Conservation (phyloP, 2,113 vertebrate species). For the Hippocampus abdominalis region DNA sequence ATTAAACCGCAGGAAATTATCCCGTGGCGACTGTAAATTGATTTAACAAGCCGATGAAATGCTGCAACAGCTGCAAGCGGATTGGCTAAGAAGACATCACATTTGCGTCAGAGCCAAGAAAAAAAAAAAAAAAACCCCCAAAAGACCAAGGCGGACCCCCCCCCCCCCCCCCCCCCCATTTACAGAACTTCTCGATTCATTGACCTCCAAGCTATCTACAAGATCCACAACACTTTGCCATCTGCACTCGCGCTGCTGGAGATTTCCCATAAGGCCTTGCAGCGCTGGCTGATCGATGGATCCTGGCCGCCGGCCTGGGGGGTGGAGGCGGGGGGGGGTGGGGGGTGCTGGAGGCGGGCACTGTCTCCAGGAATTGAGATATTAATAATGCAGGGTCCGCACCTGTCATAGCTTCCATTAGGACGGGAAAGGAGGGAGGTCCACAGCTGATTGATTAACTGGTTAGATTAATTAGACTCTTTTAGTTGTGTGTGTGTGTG, state of each 20-base stretch:
- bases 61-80: background rate
- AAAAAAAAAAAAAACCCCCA: background rate
- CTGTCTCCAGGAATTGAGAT: conserved; percentile 64
- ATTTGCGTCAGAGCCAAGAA: background rate
- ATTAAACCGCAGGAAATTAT: background rate
- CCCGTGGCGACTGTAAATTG: background rate
- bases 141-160: background rate
- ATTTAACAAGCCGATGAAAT: background rate
- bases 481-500: conserved; percentile 20
- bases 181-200: conserved; percentile 7
- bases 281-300: conserved; percentile 68
- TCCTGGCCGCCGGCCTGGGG: conserved; percentile 33
- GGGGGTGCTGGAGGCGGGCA: background rate
- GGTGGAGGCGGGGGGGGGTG: background rate
- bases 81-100: background rate
- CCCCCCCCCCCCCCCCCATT: background rate
- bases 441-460: conserved; percentile 72
- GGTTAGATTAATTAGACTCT: conserved; percentile 74
- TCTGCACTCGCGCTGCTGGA: conserved; percentile 18
- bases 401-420: conserved; percentile 74
- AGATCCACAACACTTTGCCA: conserved; percentile 6
- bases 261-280: conserved; percentile 39
- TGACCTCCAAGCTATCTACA: conserved; percentile 8
- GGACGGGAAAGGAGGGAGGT: conserved; percentile 47
- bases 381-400: conserved; percentile 76